Conservation (phyloP, 2,797 vertebrate genomes). For the Choloepus didactylus region DNA sequence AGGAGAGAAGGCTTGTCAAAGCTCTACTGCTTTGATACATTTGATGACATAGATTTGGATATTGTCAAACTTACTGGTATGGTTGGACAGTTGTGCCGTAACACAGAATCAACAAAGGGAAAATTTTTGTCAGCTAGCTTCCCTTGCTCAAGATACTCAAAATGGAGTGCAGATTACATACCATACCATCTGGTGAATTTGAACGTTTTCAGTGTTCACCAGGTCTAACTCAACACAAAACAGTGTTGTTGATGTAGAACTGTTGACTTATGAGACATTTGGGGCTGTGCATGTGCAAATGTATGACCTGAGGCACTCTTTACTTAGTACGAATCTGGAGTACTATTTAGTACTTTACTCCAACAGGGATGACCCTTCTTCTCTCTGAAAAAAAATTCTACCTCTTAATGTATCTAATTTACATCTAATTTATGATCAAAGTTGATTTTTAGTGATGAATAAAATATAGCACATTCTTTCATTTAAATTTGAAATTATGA, state of each 20-base stretch:
- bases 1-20: slow-evolving; percentile 44
- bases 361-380: slow-evolving; percentile 42
- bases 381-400: neutral
- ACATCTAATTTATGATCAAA: slow-evolving; percentile 58
- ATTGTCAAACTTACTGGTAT: slow-evolving; percentile 18
- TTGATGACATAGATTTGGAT: slow-evolving; percentile 60
- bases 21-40: slow-evolving; percentile 32
- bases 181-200: neutral
- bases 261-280: slow-evolving; percentile 63
- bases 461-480: slow-evolving; percentile 55
- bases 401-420: slow-evolving; percentile 59
- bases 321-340: slow-evolving; percentile 64
- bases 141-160: neutral
- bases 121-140: neutral
- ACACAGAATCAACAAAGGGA: slow-evolving; percentile 26
- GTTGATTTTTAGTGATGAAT: slow-evolving; percentile 46
- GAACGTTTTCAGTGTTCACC: slow-evolving; percentile 16
- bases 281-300: slow-evolving; percentile 38
- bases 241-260: neutral
- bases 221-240: neutral
- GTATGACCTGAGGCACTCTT: slow-evolving; percentile 56
- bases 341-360: slow-evolving; percentile 64
- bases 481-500: slow-evolving; percentile 61
- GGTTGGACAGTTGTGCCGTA: slow-evolving; percentile 39
- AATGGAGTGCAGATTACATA: neutral